A percentile compares a stretch with the other conserved stretches of the same genome.
These are phyloP conservation scores for Lamprotornis superbus DNA, from an alignment of 2,113 vertebrate species.

Conservation along the genomic window DNA sequence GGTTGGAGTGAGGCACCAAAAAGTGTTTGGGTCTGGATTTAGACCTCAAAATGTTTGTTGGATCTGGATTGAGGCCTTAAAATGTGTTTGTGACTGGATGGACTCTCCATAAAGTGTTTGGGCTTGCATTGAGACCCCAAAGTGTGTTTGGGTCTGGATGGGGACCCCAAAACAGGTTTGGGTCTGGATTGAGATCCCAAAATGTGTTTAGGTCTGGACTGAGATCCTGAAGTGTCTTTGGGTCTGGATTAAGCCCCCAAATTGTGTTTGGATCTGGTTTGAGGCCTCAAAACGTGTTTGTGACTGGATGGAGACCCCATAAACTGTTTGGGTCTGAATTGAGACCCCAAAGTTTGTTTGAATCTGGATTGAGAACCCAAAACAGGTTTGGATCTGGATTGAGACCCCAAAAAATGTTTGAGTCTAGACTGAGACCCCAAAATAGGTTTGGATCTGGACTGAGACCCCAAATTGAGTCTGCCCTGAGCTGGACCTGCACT, in stretches of 20 bases:
- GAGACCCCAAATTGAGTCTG: too few species aligned
- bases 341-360: too few species aligned
- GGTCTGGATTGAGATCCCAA: too few species aligned
- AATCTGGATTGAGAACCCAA: too few species aligned
- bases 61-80: neutral
- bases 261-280: fast-evolving
- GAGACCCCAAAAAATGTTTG: neutral
- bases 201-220: neutral
- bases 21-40: neutral
- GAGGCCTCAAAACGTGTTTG: fast-evolving
- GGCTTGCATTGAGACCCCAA: neutral
- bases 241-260: too few species aligned
- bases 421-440: neutral
- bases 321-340: fast-evolving
- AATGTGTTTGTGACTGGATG: fast-evolving
- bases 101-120: neutral
- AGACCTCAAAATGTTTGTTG: neutral
- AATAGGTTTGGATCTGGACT: fast-evolving
- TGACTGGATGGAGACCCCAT: neutral
- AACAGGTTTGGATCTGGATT: fast-evolving
- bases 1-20: neutral
- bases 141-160: fast-evolving
- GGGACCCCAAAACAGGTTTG: too few species aligned
- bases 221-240: fast-evolving
- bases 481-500: fast-evolving